Base-by-base conservation (phyloP, 2,797 vertebrate species). In the Acomys russatus region DNA sequence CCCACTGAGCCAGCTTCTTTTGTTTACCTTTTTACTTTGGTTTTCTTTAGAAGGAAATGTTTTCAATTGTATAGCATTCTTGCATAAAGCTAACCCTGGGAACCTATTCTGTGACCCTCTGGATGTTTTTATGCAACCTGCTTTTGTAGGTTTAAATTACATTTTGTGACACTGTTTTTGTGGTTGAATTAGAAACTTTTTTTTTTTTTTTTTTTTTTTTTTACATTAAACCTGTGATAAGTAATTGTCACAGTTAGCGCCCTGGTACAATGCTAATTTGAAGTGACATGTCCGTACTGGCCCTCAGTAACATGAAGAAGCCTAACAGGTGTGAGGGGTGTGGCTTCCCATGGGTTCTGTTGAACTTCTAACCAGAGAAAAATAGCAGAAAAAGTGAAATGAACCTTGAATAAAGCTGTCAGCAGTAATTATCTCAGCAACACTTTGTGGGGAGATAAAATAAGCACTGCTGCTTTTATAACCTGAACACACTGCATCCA, bases 351-450 rank as follows among this genome's bases (percentile, higher is more conserved):
- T 98, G 98, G 98, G 98, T 98, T 98, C 98, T 96, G 98, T 98
- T 98, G 98, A 99, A 98, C 98, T 98, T 98, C 98, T 98, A 98
- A 98, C 99, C 98, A 99, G 98, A 99, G 98, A 98, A 98, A 99
- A 98, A 98, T 98, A 98, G 98, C 98, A 99, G 99, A 98, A 98
- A 98, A 98, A 98, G 98, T 99, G 98, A 99, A 99, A 98, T 99
- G 99, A 99, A 99, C 99, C 98, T 99, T 99, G 99, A 99, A 98
- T 99, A 99, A 99, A 99, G 99, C 99, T 99, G 99, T 99, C 99
- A 99, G 99, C 98, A 99, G 99, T 99, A 99, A 99, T 99, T 99
- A 99, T 99, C 99, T 99, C 99, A 99, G 97, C 98, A 98, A 97
- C 99, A 99, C 98, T 99, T 99, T 98, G 98, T 98, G 97, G 94